These are phyloP conservation scores for Thamnophis sirtalis DNA, from an alignment of 2,113 vertebrate genomes.

Conservation along the genomic window DNA sequence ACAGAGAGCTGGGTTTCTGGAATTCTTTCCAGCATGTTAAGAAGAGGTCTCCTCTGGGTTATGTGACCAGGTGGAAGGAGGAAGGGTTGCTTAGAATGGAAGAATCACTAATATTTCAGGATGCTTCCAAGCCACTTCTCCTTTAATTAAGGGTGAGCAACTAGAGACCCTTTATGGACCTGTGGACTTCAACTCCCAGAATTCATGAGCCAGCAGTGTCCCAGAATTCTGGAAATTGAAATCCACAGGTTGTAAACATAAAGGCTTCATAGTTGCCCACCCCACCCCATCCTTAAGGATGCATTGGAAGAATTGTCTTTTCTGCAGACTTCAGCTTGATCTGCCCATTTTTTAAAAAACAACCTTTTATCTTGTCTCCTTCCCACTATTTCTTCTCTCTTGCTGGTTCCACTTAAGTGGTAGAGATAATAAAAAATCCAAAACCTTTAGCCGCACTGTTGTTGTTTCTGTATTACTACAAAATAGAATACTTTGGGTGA, in stretches of 20 bases:
- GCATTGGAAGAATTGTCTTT: not conserved
- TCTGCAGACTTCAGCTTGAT: not conserved
- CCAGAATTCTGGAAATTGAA: not conserved
- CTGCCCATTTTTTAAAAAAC: not conserved
- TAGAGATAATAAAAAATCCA: not conserved
- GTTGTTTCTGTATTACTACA: not conserved
- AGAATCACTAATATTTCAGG: not conserved
- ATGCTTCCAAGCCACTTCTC: not conserved
- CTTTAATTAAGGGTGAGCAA: not conserved
- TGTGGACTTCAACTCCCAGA: not conserved
- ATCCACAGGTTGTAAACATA: not conserved
- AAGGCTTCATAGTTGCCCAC: not conserved
- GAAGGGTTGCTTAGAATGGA: not conserved
- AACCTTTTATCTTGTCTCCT: not conserved
- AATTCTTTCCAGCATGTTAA: not conserved
- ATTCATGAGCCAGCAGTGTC: not conserved
- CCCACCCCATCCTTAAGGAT: not conserved
- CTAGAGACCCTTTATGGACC: not conserved
- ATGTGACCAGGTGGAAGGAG: not conserved
- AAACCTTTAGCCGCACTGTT: not conserved
- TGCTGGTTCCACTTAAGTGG: not conserved
- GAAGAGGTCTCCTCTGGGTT: not conserved
- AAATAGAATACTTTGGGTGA: slow-evolving; percentile 1
- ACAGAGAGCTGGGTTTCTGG: not conserved
- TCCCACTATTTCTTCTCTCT: not conserved